phyloP scores from a whole-genome alignment of 2,797 vertebrate species.

The Chanos chanos region DNA sequence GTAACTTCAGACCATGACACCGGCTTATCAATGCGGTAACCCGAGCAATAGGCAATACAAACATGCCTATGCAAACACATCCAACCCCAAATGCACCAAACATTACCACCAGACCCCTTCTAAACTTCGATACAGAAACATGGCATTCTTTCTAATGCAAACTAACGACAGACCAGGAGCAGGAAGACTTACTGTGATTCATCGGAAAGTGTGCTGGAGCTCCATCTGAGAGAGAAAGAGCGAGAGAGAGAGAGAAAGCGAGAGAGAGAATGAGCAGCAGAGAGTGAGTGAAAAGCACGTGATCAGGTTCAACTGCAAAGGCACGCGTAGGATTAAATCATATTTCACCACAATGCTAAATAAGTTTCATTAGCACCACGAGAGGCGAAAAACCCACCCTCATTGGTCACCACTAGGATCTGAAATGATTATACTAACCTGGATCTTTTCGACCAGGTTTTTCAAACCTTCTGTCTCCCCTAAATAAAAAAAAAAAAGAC shows the following conservation, averaged over 20 bases:
- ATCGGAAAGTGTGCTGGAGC: slow-evolving; percentile 73
- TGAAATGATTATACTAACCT: slow-evolving; percentile 76
- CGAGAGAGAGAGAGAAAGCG: not conserved
- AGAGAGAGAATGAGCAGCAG: not conserved
- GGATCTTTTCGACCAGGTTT: slow-evolving; percentile 98
- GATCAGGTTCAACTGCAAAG: too few species aligned
- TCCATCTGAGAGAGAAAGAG: slow-evolving; percentile 50
- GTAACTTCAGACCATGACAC: not conserved
- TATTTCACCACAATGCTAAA: not conserved
- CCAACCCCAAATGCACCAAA: too few species aligned
- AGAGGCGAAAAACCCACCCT: not conserved
- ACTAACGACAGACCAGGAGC: too few species aligned
- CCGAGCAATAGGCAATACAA: too few species aligned
- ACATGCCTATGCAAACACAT: too few species aligned
- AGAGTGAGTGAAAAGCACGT: not conserved
- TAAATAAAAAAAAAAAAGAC: slow-evolving; percentile 51
- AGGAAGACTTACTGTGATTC: slow-evolving; percentile 72
- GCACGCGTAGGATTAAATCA: too few species aligned
- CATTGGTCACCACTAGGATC: too few species aligned
- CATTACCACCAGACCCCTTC: too few species aligned
- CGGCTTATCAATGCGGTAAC: not conserved
- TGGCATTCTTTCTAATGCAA: too few species aligned
- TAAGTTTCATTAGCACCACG: not conserved
- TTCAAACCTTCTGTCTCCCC: slow-evolving; percentile 98
- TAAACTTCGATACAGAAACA: too few species aligned